Evolutionary conservation across 2,888 invertebrate species (phyloP), one percentile per base, ranked within the genome.

Genomic region (Archaeoteleia sp.): DNA sequence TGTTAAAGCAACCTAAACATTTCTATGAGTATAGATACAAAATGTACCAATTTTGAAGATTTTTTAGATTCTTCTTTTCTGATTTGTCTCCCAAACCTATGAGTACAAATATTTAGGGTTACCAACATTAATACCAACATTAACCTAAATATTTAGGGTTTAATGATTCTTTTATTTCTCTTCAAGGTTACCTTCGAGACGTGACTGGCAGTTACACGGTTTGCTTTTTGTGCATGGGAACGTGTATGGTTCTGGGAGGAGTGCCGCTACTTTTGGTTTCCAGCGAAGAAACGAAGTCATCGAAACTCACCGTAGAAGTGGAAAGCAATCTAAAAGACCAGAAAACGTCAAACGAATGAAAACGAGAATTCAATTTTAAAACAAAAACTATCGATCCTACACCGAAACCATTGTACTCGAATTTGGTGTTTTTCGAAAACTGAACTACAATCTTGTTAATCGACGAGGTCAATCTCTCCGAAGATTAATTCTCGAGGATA

Each of bases 211-310:
- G 91, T 43, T 92, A 92, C 80, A 89, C 89, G 1, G 89, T 90
- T 80, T 91, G 91, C 77, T 92, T 92, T 85, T 90, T 92, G 80
- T 91, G 92, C 70, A 92, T 92, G 92, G 92, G 92, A 0, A 90
- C 92, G 1, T 91, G 91, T 74, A 92, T 92, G 92, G 89, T 92
- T 0, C 84, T 92, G 23, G 92, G 92, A 60, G 89, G 91, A 54
- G 86, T 91, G 45, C 91, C 92, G 1, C 86, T 92, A 34, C 83
- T 92, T 17, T 87, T 88, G 45, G 85, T 85, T 57, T 78, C 83
- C 51, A 74, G 75, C 34, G 80, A 82, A 39, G 68, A 62, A 14
- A 9, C 53, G 8, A 68, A 67, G 32, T 14, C 60, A 39, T 13
- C 60, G 10, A 54, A 60, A 45, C 32, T 62, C 10, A 49, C 54